phyloP scores from a whole-genome alignment of 1,140 invertebrate species.

The Sitobion miscanthi region DNA sequence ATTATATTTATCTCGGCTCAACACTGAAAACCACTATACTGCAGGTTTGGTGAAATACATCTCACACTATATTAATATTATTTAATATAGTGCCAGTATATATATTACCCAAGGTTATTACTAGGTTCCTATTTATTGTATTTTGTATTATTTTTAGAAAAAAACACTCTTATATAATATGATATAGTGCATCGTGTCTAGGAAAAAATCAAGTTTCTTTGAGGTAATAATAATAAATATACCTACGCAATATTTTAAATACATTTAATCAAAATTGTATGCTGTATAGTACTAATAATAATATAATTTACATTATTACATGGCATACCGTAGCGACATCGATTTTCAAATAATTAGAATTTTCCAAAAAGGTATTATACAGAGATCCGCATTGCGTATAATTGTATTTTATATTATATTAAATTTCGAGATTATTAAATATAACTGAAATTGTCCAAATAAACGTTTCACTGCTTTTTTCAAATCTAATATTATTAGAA shows the following conservation, averaged over 20 bases:
- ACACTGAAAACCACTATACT: not conserved
- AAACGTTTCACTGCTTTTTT: not conserved
- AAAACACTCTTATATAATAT: not conserved
- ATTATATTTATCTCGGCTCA: too few species aligned
- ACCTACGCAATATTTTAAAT: not conserved
- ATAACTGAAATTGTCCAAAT: not conserved
- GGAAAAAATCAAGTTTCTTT: not conserved
- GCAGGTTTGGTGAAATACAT: not conserved
- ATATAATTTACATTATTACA: not conserved
- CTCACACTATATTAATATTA: not conserved
- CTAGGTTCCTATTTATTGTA: not conserved
- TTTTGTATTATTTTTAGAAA: not conserved
- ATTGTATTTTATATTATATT: not conserved
- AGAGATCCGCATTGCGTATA: not conserved
- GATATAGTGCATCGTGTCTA: not conserved
- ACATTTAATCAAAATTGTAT: not conserved
- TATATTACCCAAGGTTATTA: not conserved
- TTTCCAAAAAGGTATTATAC: not conserved
- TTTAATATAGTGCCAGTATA: not conserved
- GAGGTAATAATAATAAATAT: not conserved
- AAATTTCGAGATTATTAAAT: not conserved
- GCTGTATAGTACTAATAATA: not conserved
- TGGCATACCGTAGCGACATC: not conserved
- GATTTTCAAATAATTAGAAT: not conserved
- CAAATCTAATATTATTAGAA: not conserved